Evolutionary conservation across 1,140 invertebrate species (phyloP), one percentile per base, ranked within the genome.

Genomic region (Drosophila chauvacae): DNA sequence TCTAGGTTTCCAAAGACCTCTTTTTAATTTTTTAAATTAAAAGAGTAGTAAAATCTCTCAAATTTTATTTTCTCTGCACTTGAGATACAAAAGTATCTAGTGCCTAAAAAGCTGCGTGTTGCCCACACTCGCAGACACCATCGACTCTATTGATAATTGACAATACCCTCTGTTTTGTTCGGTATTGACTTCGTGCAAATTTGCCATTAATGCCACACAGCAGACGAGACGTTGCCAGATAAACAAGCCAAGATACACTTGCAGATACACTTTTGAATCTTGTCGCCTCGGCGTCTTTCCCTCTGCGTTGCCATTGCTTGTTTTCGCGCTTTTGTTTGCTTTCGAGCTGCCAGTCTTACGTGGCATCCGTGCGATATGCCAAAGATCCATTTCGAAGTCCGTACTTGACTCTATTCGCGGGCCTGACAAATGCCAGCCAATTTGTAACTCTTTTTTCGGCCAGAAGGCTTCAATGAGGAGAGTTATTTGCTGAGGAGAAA

Each of bases 131-230:
- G 39, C 30, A 48, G 23, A 50, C 35, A 80, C 50, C 39, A 72
- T 58, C 56, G 51, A 59, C 63, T 87, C 80, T 88, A 87, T 88
- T 77, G 83, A 88, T 87, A 87, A 88, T 87, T 87, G 84, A 87
- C 76, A 87, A 69, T 73, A 56, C 55, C 61, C 42, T 61, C 56
- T 26, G 35, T 35, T 66, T 71, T 42, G 63, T 66, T 56, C 59
- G 35, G 59, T 88, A 88, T 88, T 90, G 87, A 70, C 81, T 83
- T 81, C 75, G 85, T 90, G 81, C 81, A 85, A 90, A 90, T 90
- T 90, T 90, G 81, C 85, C 81, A 90, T 90, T 90, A 90, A 81
- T 81, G 71, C 71, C 75, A 73, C 75, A 76, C 63, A 77, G 85
- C 84, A 87, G 80, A 90, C 84, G 83, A 87, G 80, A 90, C 84